Conservation (phyloP, 1,140 invertebrate genomes). For the Ceratosolen solmsi region DNA sequence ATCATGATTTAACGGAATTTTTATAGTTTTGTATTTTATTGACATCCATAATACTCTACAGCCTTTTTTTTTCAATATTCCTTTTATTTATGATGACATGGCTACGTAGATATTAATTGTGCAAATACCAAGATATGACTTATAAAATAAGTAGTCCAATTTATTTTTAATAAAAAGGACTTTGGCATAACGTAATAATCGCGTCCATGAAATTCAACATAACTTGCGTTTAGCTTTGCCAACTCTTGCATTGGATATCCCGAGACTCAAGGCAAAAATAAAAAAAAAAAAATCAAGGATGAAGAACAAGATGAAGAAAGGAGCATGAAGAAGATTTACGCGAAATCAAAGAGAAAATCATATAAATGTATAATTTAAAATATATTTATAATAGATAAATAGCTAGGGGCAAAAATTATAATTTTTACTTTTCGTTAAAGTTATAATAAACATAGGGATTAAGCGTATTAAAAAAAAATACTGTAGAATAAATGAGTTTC, state of each 20-base stretch:
- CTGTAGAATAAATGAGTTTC: no score
- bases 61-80: not conserved
- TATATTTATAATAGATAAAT: not conserved
- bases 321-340: constrained; percentile 24
- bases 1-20: not conserved
- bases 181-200: not conserved
- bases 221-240: not conserved
- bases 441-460: no score
- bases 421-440: no score
- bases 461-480: no score
- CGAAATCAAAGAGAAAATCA: constrained; percentile 11
- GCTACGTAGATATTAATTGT: not conserved
- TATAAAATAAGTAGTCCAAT: not conserved
- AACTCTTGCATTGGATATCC: not conserved
- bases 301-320: no score
- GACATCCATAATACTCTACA: not conserved
- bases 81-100: not conserved
- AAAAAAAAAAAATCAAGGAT: no score
- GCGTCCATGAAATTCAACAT: constrained; percentile 17
- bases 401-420: not conserved
- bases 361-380: no score
- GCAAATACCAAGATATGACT: not conserved
- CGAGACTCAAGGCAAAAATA: not conserved
- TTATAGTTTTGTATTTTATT: not conserved
- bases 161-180: not conserved